Base-by-base conservation (phyloP, 2,888 invertebrate genomes). In the Tridacna gigas region DNA sequence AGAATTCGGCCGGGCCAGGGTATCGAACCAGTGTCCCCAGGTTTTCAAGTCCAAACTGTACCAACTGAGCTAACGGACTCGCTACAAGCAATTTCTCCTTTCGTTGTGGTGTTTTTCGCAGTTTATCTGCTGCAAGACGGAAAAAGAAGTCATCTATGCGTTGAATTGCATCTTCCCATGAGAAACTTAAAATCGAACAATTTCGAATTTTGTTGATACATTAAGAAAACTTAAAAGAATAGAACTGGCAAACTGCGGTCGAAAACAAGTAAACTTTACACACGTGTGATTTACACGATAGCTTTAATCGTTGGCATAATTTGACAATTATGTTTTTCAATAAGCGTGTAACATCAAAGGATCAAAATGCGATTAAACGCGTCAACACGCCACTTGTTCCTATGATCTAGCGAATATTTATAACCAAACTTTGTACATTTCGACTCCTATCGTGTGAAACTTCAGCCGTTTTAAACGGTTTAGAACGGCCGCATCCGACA, bases 301-400 rank as follows among this genome's bases (percentile, higher is more conserved):
- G 73, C 45, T 74, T 56, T 79, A 81, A 81, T 84, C 73, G 60
- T 25, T 61, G 47, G 65, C n/a, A 84, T 84, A 73, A 84, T 84
- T 76, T 67, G 77, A 82, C 77, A 84, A 37, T 84, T 84, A 85
- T 82, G 82, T 82, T 85, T 85, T 82, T 85, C 77, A 77, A 82
- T 77, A 74, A 74, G 45, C 66, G 60, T 56, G 60, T 45, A 45
- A 85, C 85, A 85, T 85, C 82, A 85, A 85, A 85, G 82, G 80
- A 82, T 82, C 77, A 85, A 82, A 85, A 82, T 65, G 78, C 80
- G 82, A 84, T 84, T 77, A 76, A 79, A 65, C 66, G 48, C 15
- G 45, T 25, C 74, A 79, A 84, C 81, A 60, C 73, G 61, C 81
- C 84, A 84, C 84, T 84, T 84, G 81, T n/a, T 65, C 71, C 67